phyloP scores from a whole-genome alignment of 1,140 invertebrate genomes.

The Hycleus phaleratus region DNA sequence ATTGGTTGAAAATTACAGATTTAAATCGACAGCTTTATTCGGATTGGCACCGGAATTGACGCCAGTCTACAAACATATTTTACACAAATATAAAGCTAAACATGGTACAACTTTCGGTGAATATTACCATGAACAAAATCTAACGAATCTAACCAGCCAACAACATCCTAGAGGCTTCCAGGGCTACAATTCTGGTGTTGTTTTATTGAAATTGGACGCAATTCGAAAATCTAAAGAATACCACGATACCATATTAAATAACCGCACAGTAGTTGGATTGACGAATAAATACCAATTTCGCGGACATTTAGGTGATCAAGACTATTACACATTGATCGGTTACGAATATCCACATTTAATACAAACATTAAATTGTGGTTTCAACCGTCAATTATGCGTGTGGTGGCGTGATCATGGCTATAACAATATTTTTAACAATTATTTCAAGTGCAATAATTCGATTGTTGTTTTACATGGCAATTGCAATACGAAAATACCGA shows the following conservation, averaged over 20 bases:
- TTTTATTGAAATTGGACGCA: slow-evolving; percentile 64
- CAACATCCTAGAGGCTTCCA: slow-evolving; percentile 53
- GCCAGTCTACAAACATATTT: slow-evolving; percentile 72
- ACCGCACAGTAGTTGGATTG: slow-evolving; percentile 50
- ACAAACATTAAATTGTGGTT: slow-evolving; percentile 68
- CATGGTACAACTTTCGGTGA: slow-evolving; percentile 37
- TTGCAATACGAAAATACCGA: slow-evolving; percentile 71
- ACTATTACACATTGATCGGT: slow-evolving; percentile 72
- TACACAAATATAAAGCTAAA: slow-evolving; percentile 53
- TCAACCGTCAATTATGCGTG: slow-evolving; percentile 77
- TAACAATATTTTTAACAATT: slow-evolving; percentile 64
- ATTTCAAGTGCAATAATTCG: slow-evolving; percentile 64
- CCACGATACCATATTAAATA: slow-evolving; percentile 51
- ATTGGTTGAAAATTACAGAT: slow-evolving; percentile 35
- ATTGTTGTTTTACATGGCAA: slow-evolving; percentile 78
- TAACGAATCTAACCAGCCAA: slow-evolving; percentile 1
- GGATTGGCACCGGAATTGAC: slow-evolving; percentile 71
- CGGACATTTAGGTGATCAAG: slow-evolving; percentile 82
- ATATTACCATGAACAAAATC: slow-evolving; percentile 28
- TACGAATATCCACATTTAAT: slow-evolving; percentile 66
- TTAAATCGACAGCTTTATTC: slow-evolving; percentile 53
- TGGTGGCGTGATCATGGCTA: slow-evolving; percentile 82
- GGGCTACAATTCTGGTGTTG: slow-evolving; percentile 76
- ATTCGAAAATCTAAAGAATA: slow-evolving; percentile 54
- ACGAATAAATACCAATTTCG: slow-evolving; percentile 63